Percentiles rank a stretch among this genome's conserved stretches.
phyloP scores from a whole-genome alignment of 2,113 vertebrate genomes.

The Odocoileus virginianus region DNA sequence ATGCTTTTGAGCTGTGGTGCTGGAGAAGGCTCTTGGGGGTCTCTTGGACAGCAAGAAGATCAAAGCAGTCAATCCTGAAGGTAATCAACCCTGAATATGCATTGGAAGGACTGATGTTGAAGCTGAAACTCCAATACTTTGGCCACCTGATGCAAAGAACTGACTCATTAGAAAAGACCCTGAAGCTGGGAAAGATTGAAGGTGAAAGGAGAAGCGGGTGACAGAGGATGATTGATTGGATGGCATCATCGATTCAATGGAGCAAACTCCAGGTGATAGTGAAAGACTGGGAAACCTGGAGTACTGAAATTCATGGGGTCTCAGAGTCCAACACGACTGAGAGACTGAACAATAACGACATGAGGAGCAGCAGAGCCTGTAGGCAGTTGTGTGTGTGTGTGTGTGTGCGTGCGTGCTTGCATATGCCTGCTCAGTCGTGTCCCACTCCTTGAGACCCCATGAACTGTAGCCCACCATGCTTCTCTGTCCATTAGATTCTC shows the following conservation, averaged over 20 bases:
- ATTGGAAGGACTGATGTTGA: not conserved
- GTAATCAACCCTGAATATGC: not conserved
- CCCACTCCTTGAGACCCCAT: not conserved
- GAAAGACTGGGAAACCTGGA: too few relatives aligned
- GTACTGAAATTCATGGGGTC: not conserved
- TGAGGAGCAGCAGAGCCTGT: not conserved
- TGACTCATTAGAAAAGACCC: not conserved
- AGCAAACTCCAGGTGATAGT: not conserved
- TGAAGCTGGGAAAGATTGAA: not conserved
- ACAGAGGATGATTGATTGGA: not conserved
- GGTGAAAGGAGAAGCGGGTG: not conserved
- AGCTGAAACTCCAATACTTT: not conserved
- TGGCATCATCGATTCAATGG: not conserved
- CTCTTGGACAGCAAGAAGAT: not conserved
- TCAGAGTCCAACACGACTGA: too few relatives aligned
- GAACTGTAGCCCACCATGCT: not conserved
- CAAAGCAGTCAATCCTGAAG: not conserved
- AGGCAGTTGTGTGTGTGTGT: not conserved
- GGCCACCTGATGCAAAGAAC: not conserved
- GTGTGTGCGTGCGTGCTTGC: accelerated
- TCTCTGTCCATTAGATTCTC: not conserved
- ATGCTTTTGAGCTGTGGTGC: not conserved
- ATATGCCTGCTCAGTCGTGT: not conserved
- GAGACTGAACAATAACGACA: too few relatives aligned
- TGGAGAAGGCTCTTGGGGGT: not conserved